phyloP scores from a whole-genome alignment of 2,113 vertebrate species.

The Leptosomus discolor region DNA sequence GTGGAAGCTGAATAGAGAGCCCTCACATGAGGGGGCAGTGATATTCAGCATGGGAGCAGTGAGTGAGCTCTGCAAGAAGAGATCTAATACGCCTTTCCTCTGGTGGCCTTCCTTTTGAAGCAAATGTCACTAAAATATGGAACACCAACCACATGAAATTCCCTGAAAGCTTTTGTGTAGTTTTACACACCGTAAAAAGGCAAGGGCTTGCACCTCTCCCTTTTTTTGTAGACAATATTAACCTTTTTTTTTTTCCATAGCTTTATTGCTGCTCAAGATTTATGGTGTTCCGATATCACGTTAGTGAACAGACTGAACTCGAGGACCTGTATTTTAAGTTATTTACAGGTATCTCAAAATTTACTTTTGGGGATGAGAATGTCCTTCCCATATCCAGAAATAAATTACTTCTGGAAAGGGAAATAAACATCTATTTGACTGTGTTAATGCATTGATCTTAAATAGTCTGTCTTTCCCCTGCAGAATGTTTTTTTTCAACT shows the following conservation, averaged over 20 bases:
- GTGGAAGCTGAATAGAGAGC: background rate
- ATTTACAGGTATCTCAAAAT: background rate
- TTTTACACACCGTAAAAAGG: background rate
- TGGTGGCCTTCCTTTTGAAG: background rate
- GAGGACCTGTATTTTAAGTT: background rate
- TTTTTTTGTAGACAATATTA: background rate
- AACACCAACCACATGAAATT: background rate
- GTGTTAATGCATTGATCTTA: background rate
- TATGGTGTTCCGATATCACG: background rate
- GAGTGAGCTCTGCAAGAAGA: background rate
- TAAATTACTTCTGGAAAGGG: background rate
- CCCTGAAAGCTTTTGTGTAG: background rate
- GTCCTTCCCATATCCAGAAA: background rate
- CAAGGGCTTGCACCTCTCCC: background rate
- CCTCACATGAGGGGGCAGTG: background rate
- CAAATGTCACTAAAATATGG: background rate
- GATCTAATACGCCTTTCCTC: background rate
- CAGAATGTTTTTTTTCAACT: background rate
- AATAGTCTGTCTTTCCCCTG: background rate
- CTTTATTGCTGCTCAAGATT: background rate
- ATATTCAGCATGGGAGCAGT: background rate
- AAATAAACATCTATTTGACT: background rate
- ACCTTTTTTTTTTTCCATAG: background rate
- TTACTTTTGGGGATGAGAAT: background rate
- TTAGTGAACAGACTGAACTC: background rate